phyloP scores from a whole-genome alignment of 2,797 vertebrate genomes.

The Babyrousa celebensis region DNA sequence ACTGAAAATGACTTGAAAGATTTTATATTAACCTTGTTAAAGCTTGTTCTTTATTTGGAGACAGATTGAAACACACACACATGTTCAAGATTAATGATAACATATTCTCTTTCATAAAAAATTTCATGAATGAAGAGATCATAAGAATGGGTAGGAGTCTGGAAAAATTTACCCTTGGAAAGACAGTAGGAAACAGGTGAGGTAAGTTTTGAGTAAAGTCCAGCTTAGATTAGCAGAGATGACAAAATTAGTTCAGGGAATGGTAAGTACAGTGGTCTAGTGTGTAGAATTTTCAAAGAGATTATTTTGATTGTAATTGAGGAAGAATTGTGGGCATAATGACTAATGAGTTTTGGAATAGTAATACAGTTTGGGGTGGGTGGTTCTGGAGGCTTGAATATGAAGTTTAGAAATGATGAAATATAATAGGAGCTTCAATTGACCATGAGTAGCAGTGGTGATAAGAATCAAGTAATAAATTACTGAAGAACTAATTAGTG shows the following conservation, averaged over 20 bases:
- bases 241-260: not conserved
- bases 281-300: not conserved
- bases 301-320: not conserved
- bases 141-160: not conserved
- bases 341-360: not conserved
- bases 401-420: not conserved
- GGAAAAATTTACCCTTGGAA: not conserved
- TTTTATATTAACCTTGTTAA: not conserved
- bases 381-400: not conserved
- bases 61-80: not conserved
- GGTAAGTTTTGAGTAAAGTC: not conserved
- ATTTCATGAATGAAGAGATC: not conserved
- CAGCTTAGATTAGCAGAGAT: not conserved
- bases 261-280: not conserved
- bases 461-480: not conserved
- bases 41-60: not conserved
- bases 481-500: not conserved
- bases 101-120: not conserved
- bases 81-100: slow-evolving; percentile 10
- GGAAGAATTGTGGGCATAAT: not conserved
- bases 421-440: not conserved
- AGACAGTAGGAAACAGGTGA: not conserved
- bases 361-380: not conserved
- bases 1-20: not conserved
- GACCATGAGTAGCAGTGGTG: not conserved